Evolutionary conservation across 2,797 vertebrate genomes (phyloP).

Genomic region (Vultur gryphus): DNA sequence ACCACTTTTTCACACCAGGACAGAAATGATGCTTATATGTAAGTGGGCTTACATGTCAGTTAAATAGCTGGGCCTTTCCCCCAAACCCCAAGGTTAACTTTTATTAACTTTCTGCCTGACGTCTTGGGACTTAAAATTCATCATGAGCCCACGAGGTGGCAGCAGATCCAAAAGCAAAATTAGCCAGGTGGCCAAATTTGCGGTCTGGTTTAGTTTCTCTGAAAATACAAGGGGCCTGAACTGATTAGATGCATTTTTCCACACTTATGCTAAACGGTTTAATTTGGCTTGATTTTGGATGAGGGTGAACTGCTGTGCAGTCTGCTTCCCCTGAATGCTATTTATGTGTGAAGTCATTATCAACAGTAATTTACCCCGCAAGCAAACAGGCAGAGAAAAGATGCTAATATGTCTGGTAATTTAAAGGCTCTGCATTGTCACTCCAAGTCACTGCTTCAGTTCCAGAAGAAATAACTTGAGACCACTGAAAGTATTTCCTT

Average conservation of each 20-base stretch:
- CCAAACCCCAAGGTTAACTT: neutral
- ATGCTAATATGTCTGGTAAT: neutral
- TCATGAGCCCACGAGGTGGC: neutral
- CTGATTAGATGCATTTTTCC: neutral
- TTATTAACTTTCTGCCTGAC: neutral
- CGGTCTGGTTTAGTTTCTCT: neutral
- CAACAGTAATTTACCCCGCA: neutral
- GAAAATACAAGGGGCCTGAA: neutral
- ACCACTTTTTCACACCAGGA: neutral
- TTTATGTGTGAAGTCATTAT: neutral
- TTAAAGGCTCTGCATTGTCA: neutral
- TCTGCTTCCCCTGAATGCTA: neutral
- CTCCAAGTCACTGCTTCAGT: neutral
- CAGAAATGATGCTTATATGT: neutral
- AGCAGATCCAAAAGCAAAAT: constrained; percentile 9
- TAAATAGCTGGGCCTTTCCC: neutral
- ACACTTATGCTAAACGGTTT: neutral
- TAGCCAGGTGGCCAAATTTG: accelerated
- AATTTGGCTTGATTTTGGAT: neutral
- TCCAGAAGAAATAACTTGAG: neutral
- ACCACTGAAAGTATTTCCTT: neutral
- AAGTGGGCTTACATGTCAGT: neutral
- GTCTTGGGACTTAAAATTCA: neutral
- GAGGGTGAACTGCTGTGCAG: neutral
- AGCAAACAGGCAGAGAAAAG: neutral